Conservation (phyloP, 2,888 invertebrate genomes). For the Rotaria magnacalcarata region DNA sequence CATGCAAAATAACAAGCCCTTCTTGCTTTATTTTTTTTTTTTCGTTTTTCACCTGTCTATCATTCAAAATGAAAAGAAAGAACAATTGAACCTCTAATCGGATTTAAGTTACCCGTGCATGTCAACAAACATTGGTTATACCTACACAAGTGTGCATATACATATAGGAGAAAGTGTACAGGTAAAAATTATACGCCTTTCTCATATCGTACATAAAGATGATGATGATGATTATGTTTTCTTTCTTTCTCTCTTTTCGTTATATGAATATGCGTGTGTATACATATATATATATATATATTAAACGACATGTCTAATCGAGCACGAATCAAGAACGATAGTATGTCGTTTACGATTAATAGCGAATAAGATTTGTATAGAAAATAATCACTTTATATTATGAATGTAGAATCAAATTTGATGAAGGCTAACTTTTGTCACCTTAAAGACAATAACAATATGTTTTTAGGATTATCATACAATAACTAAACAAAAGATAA, state of each 20-base stretch:
- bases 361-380: constrained; percentile 31
- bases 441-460: background rate
- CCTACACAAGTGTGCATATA: background rate
- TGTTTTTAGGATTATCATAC: too few relatives aligned
- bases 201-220: constrained; percentile 1
- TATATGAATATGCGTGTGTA: background rate
- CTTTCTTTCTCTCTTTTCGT: background rate
- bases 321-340: constrained; percentile 25
- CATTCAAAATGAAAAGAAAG: background rate
- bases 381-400: constrained; percentile 15
- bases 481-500: too few relatives aligned
- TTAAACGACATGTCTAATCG: constrained; percentile 24
- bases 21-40: too few relatives aligned
- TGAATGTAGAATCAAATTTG: background rate
- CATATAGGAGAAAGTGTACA: background rate
- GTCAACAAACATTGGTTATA: constrained; percentile 25
- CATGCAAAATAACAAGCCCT: background rate
- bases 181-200: constrained; percentile 29
- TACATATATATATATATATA: constrained; percentile 24
- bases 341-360: constrained; percentile 24
- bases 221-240: constrained; percentile 25
- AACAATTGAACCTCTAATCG: constrained; percentile 26
- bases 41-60: constrained; percentile 14
- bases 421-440: constrained; percentile 17
- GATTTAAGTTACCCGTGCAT: constrained; percentile 31